Percentiles rank a stretch among this genome's conserved stretches.
These are phyloP conservation scores for Eurystomus glaucurus DNA, from an alignment of 2,797 vertebrate genomes.

Conservation along the genomic window DNA sequence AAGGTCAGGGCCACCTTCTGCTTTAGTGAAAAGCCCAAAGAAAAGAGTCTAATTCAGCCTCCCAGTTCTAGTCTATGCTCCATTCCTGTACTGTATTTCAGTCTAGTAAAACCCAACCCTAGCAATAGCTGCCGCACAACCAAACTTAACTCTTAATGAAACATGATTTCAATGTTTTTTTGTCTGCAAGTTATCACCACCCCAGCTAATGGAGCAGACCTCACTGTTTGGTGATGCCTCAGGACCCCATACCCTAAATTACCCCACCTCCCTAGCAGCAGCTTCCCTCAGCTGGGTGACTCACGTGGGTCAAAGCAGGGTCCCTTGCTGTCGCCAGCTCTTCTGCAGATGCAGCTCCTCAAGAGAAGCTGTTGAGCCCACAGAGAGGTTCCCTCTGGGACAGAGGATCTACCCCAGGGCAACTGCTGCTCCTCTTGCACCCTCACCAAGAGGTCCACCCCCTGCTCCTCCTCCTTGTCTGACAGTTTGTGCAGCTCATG, in stretches of 20 bases:
- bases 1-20: background rate
- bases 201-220: background rate
- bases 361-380: background rate
- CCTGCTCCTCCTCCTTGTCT: constrained; percentile 61
- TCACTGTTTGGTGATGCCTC: accelerated
- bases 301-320: background rate
- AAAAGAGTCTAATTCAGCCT: background rate
- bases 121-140: accelerated
- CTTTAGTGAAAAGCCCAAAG: background rate
- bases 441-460: constrained; percentile 49
- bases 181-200: accelerated
- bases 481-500: constrained; percentile 5
- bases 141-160: background rate
- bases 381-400: background rate
- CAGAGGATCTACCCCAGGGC: background rate
- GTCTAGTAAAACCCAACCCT: background rate
- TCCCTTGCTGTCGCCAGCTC: background rate
- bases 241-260: background rate
- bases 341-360: background rate
- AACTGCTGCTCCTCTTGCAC: background rate
- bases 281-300: background rate
- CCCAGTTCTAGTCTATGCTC: background rate
- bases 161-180: background rate
- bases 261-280: background rate
- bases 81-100: accelerated